Evolutionary conservation across 2,113 vertebrate species (phyloP), one percentile per base, ranked within the genome.

Genomic region (Paramisgurnus dabryanus): DNA sequence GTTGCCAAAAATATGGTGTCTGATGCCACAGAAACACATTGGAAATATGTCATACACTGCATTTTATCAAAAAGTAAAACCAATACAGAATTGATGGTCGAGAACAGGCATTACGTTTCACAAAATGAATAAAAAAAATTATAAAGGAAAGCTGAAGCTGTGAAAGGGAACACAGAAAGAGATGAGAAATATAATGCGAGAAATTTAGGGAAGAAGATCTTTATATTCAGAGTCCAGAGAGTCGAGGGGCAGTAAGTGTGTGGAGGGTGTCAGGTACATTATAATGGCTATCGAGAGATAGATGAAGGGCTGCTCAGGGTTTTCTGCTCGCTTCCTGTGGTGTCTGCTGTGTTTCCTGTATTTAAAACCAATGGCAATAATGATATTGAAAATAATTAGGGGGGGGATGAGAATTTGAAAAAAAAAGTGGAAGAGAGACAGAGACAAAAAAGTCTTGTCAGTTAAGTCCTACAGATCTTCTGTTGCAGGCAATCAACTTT

Each of bases 241-340:
- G 17, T 73, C 39, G 11, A 71, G 34, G 70, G 39, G 41, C 70
- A 60, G 55, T 73, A 73, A 60, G 60, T 57, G 55, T 45, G 41
- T 73, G 57, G 53, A 57, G 43, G 78, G 69, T 39, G n/a, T 58
- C 8, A 0, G 43, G 63, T 43, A 61, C 47, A 7, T 40, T 50
- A 60, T 49, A 11, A 76, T 45, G 76, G 81, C 50, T 87, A 87
- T 82, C 86, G 86, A 57, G 86, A 87, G 68, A 87, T 65, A 67
- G 84, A 63, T 7, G 84, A 85, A 41, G 85, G 85, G 67, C 85
- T 85, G 80, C 80, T 77, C 47, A 80, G 74, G 70, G 63, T 80
- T 79, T 87, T 80, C 83, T 85, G 78, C 49, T 47, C 79, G 66
- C 79, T 53, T 67, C 70, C 76, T 63, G 82, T 78, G 18, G 76